These are phyloP conservation scores for Chlamydotis undulata DNA, from an alignment of 2,113 vertebrate species.

Conservation along the genomic window DNA sequence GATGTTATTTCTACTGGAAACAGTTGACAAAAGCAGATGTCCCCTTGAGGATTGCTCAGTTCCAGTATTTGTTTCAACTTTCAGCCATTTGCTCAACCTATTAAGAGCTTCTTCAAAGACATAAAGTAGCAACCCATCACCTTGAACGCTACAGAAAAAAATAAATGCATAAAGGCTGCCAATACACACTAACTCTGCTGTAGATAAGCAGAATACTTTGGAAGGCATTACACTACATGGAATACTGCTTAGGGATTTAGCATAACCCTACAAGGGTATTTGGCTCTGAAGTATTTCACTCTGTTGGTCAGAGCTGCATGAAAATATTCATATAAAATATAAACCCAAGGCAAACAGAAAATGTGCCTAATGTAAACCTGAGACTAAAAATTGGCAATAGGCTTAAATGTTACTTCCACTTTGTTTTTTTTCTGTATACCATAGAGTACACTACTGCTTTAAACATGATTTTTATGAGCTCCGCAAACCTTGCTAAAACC, in stretches of 20 bases:
- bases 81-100: constrained; percentile 45
- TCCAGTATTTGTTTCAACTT: constrained; percentile 48
- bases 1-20: constrained; percentile 23
- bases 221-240: background rate
- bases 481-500: background rate
- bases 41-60: background rate
- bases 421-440: background rate
- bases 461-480: background rate
- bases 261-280: background rate
- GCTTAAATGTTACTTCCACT: background rate
- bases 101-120: constrained; percentile 33
- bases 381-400: background rate
- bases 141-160: background rate
- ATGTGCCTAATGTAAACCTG: background rate
- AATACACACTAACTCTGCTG: background rate
- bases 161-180: background rate
- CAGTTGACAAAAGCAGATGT: background rate
- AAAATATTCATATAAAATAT: background rate
- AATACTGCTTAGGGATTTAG: background rate
- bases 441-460: background rate
- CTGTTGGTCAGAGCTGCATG: background rate
- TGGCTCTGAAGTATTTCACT: background rate
- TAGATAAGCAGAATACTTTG: background rate
- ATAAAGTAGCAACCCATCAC: background rate
- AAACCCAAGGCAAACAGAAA: background rate